Conservation (phyloP, 2,113 vertebrate species). For the Phalacrocorax brasilianus region DNA sequence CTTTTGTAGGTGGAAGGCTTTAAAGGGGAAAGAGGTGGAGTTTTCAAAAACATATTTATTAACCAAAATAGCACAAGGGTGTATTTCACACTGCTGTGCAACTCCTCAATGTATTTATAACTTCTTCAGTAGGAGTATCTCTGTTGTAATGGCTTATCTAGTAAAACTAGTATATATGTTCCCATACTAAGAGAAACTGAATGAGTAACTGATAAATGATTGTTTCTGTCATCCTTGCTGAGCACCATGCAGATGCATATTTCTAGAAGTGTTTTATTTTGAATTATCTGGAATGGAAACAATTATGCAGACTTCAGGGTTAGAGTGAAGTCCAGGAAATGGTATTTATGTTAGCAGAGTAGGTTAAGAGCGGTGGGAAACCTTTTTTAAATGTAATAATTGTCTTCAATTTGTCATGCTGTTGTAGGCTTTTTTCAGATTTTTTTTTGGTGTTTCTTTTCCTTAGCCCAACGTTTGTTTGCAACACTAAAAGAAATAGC, state of each 20-base stretch:
- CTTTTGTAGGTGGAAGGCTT: conserved; percentile 22
- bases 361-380: not conserved
- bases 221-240: not conserved
- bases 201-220: not conserved
- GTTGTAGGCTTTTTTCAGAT: not conserved
- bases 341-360: not conserved
- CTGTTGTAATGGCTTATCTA: not conserved
- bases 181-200: not conserved
- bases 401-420: not conserved
- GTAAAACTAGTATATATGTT: not conserved
- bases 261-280: not conserved
- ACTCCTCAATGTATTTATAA: not conserved
- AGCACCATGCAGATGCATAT: not conserved
- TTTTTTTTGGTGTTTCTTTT: not conserved
- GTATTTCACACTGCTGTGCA: not conserved
- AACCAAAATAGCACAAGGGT: not conserved
- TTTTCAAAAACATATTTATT: conserved; percentile 32
- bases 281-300: not conserved
- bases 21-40: not conserved
- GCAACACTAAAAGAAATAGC: not conserved
- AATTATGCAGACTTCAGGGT: not conserved
- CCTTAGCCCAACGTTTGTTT: not conserved
- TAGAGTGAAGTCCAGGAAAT: not conserved
- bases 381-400: not conserved
- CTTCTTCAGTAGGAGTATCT: not conserved